Conservation (phyloP, 1,140 invertebrate genomes). For the Phenacoccus solenopsis region DNA sequence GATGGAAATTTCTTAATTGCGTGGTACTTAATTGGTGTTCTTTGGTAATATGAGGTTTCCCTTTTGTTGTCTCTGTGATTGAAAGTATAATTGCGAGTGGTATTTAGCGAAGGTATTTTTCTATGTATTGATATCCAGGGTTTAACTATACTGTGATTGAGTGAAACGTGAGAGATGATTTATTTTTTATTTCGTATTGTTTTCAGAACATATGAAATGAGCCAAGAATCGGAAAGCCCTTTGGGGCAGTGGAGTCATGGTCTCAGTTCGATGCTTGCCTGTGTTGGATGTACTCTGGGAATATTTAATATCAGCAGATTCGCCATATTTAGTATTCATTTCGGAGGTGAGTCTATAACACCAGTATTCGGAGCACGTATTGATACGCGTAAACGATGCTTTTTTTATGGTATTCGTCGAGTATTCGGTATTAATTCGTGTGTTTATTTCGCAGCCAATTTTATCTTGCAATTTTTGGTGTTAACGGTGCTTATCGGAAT, state of each 20-base stretch:
- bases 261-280: constrained; percentile 63
- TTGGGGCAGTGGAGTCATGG: constrained; percentile 60
- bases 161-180: no score
- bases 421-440: not conserved
- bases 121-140: no score
- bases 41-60: not conserved
- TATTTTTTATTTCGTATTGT: constrained; percentile 15
- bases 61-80: no score
- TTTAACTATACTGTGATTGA: no score
- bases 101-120: no score
- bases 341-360: constrained; percentile 53
- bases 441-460: constrained; percentile 54
- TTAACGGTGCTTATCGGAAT: constrained; percentile 71
- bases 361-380: no score
- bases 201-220: constrained; percentile 28
- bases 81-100: no score
- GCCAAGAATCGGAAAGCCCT: constrained; percentile 32
- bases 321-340: constrained; percentile 71
- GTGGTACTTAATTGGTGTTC: no score
- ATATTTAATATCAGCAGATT: constrained; percentile 81
- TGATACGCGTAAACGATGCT: not conserved
- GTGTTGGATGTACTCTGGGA: constrained; percentile 69
- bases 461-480: constrained; percentile 76
- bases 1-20: not conserved
- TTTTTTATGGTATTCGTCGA: not conserved